These are phyloP conservation scores for Siniperca obscura DNA, from an alignment of 2,797 vertebrate species.

Conservation along the genomic window DNA sequence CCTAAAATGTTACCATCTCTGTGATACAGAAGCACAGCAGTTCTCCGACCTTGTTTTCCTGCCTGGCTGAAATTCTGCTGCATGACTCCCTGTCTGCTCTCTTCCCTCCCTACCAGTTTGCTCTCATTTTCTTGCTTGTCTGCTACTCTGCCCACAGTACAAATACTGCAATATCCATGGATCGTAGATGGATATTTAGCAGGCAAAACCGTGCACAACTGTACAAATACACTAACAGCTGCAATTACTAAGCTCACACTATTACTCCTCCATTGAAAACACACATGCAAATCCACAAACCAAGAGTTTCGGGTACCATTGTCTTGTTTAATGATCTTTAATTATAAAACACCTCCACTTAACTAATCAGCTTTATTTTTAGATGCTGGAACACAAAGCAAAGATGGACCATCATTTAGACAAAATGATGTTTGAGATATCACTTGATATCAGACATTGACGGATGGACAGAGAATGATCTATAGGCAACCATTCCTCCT, in stretches of 20 bases:
- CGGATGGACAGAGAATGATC: not conserved
- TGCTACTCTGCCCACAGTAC: constrained; percentile 7
- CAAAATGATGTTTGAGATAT: not conserved
- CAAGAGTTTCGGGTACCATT: not conserved
- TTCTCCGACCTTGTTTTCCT: constrained; percentile 5
- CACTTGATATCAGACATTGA: not conserved
- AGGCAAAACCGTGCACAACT: not conserved
- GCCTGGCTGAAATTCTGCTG: constrained; percentile 23
- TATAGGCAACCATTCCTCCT: not conserved
- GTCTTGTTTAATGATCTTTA: not conserved
- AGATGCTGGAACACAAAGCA: not conserved
- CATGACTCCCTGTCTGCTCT: not conserved
- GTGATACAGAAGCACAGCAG: constrained; percentile 5
- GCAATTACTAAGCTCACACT: not conserved
- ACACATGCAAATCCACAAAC: not conserved
- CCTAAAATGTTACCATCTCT: not conserved
- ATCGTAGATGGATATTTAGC: constrained; percentile 19
- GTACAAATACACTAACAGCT: not conserved
- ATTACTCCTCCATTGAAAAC: not conserved
- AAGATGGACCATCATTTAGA: not conserved
- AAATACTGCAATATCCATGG: constrained; percentile 18
- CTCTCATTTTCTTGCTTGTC: not conserved
- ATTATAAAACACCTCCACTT: not conserved
- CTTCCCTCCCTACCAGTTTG: constrained; percentile 4
- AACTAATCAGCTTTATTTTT: not conserved